Evolutionary conservation across 1,140 invertebrate genomes (phyloP).

Genomic region (Bombus pyrosoma): DNA sequence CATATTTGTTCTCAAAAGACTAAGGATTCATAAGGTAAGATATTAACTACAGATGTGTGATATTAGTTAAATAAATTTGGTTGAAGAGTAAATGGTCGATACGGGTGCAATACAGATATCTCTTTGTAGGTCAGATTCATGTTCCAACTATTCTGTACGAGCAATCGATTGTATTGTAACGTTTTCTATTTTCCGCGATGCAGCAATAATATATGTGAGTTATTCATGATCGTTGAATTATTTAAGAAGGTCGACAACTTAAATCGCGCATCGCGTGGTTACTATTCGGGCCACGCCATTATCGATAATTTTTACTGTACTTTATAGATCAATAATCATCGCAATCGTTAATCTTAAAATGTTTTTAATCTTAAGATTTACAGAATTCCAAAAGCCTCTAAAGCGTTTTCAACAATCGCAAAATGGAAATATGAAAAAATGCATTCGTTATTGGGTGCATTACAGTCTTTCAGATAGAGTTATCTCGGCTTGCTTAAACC

Average conservation of each 20-base stretch:
- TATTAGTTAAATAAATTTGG: background rate
- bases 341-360: background rate
- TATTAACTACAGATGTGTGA: background rate
- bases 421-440: background rate
- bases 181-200: conserved; percentile 54
- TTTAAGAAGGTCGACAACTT: conserved; percentile 47
- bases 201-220: conserved; percentile 56
- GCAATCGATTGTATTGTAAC: conserved; percentile 58
- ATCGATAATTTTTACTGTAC: background rate
- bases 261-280: conserved; percentile 22
- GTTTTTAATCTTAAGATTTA: background rate
- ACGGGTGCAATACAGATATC: background rate
- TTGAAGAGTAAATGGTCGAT: background rate
- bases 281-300: no score
- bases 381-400: background rate
- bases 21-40: background rate
- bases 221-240: conserved; percentile 60
- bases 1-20: no score
- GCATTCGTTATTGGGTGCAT: background rate
- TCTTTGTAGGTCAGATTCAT: conserved; percentile 36
- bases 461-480: background rate
- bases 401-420: background rate
- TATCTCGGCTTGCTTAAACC: background rate
- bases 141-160: conserved; percentile 27
- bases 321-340: background rate